Conservation (phyloP, 2,797 vertebrate species). For the Ceryle rudis region DNA sequence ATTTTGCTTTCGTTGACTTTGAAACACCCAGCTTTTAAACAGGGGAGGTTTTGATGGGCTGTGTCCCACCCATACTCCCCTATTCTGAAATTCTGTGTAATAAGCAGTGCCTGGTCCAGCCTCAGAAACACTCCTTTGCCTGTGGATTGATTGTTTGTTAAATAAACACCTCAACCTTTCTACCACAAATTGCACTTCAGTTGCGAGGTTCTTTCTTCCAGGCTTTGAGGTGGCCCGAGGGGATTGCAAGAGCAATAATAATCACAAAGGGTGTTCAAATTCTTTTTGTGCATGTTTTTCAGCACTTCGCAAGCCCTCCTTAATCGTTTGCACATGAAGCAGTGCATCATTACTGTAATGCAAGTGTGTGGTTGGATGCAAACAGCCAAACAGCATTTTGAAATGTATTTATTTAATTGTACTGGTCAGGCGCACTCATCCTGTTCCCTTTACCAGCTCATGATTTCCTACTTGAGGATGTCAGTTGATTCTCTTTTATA, state of each 20-base stretch:
- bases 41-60: background rate
- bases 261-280: background rate
- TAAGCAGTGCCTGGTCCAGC: fast-evolving
- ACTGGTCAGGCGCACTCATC: background rate
- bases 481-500: background rate
- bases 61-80: background rate
- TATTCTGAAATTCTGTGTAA: background rate
- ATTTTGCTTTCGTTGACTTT: background rate
- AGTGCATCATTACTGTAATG: background rate
- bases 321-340: background rate
- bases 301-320: background rate
- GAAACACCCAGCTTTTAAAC: background rate
- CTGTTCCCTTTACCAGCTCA: background rate
- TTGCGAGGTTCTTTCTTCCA: background rate
- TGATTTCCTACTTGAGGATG: background rate
- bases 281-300: background rate
- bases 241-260: background rate
- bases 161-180: background rate
- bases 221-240: background rate
- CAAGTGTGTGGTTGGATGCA: background rate
- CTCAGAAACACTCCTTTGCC: background rate
- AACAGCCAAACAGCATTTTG: background rate
- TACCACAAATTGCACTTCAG: background rate
- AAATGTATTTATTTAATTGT: background rate
- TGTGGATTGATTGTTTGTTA: fast-evolving